A percentile compares a stretch with the other conserved stretches of the same genome.
phyloP scores from a whole-genome alignment of 1,140 invertebrate species.

The Apolygus lucorum region DNA sequence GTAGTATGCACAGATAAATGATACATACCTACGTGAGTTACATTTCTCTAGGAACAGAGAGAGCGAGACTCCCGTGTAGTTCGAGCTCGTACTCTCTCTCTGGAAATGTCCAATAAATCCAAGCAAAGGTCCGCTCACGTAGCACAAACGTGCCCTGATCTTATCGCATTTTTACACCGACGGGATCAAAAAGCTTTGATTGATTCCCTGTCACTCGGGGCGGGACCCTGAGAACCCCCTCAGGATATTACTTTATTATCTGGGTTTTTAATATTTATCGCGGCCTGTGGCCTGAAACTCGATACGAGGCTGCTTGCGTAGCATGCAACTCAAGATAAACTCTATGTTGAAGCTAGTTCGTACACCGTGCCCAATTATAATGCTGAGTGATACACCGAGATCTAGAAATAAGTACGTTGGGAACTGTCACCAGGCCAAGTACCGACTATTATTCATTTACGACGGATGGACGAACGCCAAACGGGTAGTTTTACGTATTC shows the following conservation, averaged over 20 bases:
- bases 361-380: neutral
- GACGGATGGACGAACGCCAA: too few relatives aligned
- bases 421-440: too few relatives aligned
- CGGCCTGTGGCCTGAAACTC: neutral
- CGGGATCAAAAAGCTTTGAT: conserved; percentile 22
- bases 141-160: conserved; percentile 25
- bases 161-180: conserved; percentile 25
- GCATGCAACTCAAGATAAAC: conserved; percentile 1
- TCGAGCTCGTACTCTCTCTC: too few relatives aligned
- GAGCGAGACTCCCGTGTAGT: too few relatives aligned
- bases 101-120: conserved; percentile 28
- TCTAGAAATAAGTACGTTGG: too few relatives aligned
- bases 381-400: too few relatives aligned
- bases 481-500: too few relatives aligned
- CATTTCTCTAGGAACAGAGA: too few relatives aligned
- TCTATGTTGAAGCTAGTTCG: neutral
- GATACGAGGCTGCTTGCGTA: neutral
- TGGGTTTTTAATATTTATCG: conserved; percentile 1
- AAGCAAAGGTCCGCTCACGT: conserved; percentile 19
- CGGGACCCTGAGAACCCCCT: neutral
- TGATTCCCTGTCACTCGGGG: conserved; percentile 23
- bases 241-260: conserved; percentile 8
- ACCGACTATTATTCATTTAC: too few relatives aligned
- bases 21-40: too few relatives aligned
- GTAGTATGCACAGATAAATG: too few relatives aligned